These are phyloP conservation scores for Rostratula benghalensis DNA, from an alignment of 2,113 vertebrate species.

Conservation along the genomic window DNA sequence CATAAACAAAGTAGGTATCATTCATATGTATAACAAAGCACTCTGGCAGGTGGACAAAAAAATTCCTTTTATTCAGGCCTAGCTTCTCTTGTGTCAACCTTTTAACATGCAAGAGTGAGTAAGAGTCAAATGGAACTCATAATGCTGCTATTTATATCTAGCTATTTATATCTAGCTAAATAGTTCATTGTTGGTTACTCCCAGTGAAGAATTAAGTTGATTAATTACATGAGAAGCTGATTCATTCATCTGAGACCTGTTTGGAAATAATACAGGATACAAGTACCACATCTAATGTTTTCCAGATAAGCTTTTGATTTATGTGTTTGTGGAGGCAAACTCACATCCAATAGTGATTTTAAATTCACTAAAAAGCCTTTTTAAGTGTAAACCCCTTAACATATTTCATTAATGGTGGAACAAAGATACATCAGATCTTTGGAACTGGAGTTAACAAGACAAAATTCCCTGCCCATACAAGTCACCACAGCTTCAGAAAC, in stretches of 20 bases:
- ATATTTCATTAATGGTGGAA: no score
- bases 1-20: background rate
- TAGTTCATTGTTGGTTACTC: constrained; percentile 23
- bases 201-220: constrained; percentile 16
- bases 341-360: no score
- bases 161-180: constrained; percentile 35
- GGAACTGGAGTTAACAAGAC: no score
- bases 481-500: background rate
- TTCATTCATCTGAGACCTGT: constrained; percentile 3
- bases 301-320: background rate
- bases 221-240: constrained; percentile 30
- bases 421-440: no score
- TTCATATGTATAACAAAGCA: background rate
- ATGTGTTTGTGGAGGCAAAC: background rate
- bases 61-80: background rate
- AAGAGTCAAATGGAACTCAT: constrained; percentile 25
- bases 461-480: background rate
- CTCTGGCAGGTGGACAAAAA: background rate
- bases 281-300: background rate
- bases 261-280: background rate
- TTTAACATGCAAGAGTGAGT: constrained; percentile 8
- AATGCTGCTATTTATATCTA: constrained; percentile 43
- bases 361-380: no score
- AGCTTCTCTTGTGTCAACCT: background rate
- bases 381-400: no score